Evolutionary conservation across 92 coral and sea anemone genomes (phyloP), one percentile per base, ranked within the genome.

Genomic region (Nematostella vectensis): DNA sequence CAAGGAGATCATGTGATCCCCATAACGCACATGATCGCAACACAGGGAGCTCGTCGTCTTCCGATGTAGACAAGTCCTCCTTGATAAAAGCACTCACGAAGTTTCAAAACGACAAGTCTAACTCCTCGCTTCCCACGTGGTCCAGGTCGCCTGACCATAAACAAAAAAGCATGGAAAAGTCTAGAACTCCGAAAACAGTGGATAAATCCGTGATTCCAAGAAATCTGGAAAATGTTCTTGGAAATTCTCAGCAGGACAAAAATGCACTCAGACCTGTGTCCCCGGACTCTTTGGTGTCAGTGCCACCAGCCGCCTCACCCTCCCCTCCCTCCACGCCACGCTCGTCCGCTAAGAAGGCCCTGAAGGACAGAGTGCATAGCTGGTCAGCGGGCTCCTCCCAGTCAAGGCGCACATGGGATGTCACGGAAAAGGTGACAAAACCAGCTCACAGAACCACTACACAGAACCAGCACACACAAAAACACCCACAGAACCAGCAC

Each of bases 311-410:
- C 9, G 17, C 68, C 31, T 85, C 95, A 0, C 95, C 95, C 55
- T 83, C 95, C 42, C 95, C 95, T 43, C 95, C 95, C 40, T 63
- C 84, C 13, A 63, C 80, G 39, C 95, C 95, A 25, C 66, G 70
- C 18, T 58, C 82, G 24, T 71, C 70, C 15, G 84, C 83, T 0
- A 25, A 12, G 60, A 62, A 48, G 37, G 61, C 67, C 29, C 49
- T 79, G 21, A 82, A 59, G 56, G 77, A 60, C 27, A 71, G 69
- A 62, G 27, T 38, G 39, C 62, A 59, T 48, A 69, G 65, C 27
- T 31, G 57, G 19, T 64, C 74, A 1, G 57, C 68, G 6, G n/a
- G n/a, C n/a, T 48, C 79, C 11, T 74, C 78, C 1, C 88, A 70
- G 54, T 15, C 83, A 17, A 64, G 95, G 37, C 74, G 95, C 24